These are phyloP conservation scores for Steinernema feltiae DNA, from an alignment of 1,140 invertebrate species.

Conservation along the genomic window DNA sequence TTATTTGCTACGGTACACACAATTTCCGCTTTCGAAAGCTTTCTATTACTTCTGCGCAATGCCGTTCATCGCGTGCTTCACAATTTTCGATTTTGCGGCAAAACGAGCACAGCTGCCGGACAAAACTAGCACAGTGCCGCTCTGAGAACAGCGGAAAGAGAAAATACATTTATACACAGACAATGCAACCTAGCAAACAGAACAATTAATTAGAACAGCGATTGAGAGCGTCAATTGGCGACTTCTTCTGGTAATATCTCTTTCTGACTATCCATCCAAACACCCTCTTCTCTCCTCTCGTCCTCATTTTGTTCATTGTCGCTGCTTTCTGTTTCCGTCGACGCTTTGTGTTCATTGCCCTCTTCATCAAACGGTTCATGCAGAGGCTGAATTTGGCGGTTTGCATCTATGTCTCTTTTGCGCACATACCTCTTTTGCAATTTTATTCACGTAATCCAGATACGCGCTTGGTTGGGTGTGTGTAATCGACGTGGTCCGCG, in stretches of 20 bases:
- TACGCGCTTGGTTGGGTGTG: not conserved
- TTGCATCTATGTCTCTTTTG: not conserved
- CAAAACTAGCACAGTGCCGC: too few relatives aligned
- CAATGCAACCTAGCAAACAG: not conserved
- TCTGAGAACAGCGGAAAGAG: too few relatives aligned
- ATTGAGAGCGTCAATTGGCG: too few relatives aligned
- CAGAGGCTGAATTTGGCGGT: not conserved
- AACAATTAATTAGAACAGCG: too few relatives aligned
- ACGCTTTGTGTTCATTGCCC: not conserved
- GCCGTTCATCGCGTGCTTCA: too few relatives aligned
- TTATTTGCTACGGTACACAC: too few relatives aligned
- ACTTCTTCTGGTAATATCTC: not conserved
- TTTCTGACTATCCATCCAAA: too few relatives aligned
- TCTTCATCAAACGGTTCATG: constrained; percentile 1
- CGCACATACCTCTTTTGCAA: not conserved
- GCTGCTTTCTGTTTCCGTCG: not conserved
- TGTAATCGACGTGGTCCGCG: constrained; percentile 25
- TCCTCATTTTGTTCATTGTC: not conserved
- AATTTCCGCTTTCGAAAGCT: too few relatives aligned
- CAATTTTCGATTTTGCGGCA: too few relatives aligned
- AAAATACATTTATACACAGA: not conserved
- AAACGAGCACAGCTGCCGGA: too few relatives aligned
- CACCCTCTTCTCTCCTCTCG: not conserved
- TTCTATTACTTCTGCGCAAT: too few relatives aligned
- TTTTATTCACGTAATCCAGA: not conserved